Base-by-base conservation (phyloP, 2,888 invertebrate genomes). In the Holacanthella duospinosa region DNA sequence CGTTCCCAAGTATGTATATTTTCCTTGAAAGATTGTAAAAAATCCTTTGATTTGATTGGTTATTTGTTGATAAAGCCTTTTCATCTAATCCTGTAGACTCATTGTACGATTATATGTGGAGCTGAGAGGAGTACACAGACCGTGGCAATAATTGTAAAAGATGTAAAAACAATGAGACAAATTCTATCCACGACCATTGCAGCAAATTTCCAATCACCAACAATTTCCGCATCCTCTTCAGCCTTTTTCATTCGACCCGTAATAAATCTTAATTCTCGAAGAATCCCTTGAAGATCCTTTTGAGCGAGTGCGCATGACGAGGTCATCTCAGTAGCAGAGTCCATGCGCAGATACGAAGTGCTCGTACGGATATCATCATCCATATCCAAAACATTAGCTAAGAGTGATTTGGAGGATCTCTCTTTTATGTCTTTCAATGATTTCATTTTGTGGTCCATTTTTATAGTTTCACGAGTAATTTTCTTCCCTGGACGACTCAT, bases 151-250 rank as follows among this genome's bases (percentile, higher is more conserved):
- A 93, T 85, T 76, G 93, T 93, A 82, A 93, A 93, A 79, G 92
- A 81, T 69, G 92, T 91, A 83, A 95, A 96, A 78, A 93, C 87
- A 81, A 92, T 89, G 80, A 96, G 84, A 81, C 95, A 95, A 81
- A 94, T 85, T 83, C 92, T 87, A 82, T 96, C 95, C 77, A 96
- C 93, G 77, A 95, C 95, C 92, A 95, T 93, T 71, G 94, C 95
- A 64, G 95, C 95, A 78, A 95, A 96, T 79, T 93, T 94, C 95
- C 95, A 95, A 79, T 96, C 95, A 79, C 89, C 92, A 75, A 92
- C 92, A 72, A 91, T 83, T 77, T 94, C 93, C 64, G 88, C 87
- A 76, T 93, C 92, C 75, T 93, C 91, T 76, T 96, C 95, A 62
- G 93, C 88, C 78, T 93, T 91, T 78, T 89, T 88, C 88, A 95